Percentiles rank a stretch among this genome's conserved stretches.
phyloP scores from a whole-genome alignment of 1,140 invertebrate species.

The Drosophila biarmipes region DNA sequence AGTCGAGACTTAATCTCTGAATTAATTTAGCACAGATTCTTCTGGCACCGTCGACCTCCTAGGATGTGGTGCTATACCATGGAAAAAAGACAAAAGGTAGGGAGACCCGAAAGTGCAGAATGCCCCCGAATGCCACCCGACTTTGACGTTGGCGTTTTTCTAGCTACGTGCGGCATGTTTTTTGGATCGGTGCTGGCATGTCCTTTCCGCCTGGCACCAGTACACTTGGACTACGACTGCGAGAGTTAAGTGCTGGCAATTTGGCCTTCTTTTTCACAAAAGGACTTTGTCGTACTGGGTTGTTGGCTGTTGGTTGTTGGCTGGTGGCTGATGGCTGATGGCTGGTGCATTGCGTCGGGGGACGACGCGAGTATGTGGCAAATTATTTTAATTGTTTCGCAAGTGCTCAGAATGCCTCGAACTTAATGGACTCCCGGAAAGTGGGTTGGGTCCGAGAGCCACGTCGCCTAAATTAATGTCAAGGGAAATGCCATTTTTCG shows the following conservation, averaged over 20 bases:
- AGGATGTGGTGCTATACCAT: not conserved
- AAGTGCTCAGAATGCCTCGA: slow-evolving; percentile 75
- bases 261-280: slow-evolving; percentile 59
- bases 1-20: slow-evolving; percentile 5
- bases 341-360: slow-evolving; percentile 61
- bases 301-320: slow-evolving; percentile 1
- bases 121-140: slow-evolving; percentile 34
- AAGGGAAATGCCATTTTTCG: slow-evolving; percentile 66
- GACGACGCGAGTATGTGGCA: slow-evolving; percentile 70
- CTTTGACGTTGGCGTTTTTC: slow-evolving; percentile 46
- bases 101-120: slow-evolving; percentile 22
- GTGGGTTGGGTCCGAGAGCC: slow-evolving; percentile 39
- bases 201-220: slow-evolving; percentile 43
- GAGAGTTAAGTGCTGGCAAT: slow-evolving; percentile 72
- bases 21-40: slow-evolving; percentile 16
- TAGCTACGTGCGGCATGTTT: slow-evolving; percentile 44
- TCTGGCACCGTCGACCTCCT: not conserved
- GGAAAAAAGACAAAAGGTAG: slow-evolving; percentile 2
- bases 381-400: slow-evolving; percentile 82
- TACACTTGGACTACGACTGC: slow-evolving; percentile 69
- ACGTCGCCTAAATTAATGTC: slow-evolving; percentile 70
- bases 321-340: slow-evolving; percentile 7
- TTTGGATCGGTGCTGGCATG: slow-evolving; percentile 32
- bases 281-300: slow-evolving; percentile 26
- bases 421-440: slow-evolving; percentile 69